phyloP scores from a whole-genome alignment of 2,888 invertebrate species.

The Micoletzkya japonica region DNA sequence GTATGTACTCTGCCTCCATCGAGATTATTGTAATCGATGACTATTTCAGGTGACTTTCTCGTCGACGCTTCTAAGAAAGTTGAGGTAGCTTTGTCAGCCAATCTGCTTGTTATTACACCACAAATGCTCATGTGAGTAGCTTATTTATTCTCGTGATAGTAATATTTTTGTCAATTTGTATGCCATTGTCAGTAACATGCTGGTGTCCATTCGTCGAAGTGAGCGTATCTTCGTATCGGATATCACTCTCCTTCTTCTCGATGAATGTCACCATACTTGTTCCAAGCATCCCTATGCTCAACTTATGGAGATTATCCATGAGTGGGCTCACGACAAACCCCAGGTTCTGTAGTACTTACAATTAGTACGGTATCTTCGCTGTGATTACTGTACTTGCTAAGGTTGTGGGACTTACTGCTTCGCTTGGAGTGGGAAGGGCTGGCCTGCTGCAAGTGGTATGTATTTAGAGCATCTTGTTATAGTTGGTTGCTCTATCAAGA shows the following conservation, averaged over 20 bases:
- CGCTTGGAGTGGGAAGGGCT: constrained; percentile 42
- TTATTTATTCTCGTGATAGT: neutral
- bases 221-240: constrained; percentile 54
- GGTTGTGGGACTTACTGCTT: constrained; percentile 50
- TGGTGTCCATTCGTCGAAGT: constrained; percentile 42
- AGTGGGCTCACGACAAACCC: constrained; percentile 10
- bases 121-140: constrained; percentile 50
- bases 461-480: neutral
- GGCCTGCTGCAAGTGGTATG: constrained; percentile 7
- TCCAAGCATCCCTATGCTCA: constrained; percentile 25
- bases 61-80: constrained; percentile 30
- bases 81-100: constrained; percentile 38
- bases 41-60: constrained; percentile 12
- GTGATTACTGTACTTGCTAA: constrained; percentile 15
- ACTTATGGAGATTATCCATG: constrained; percentile 17
- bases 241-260: constrained; percentile 56
- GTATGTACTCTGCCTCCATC: constrained; percentile 8
- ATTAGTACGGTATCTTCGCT: constrained; percentile 3
- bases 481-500: too few relatives aligned
- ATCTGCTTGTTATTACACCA: constrained; percentile 53
- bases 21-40: neutral
- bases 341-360: constrained; percentile 38
- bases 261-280: constrained; percentile 55
- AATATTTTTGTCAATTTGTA: neutral
- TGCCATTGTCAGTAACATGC: constrained; percentile 44